Evolutionary conservation across 2,113 vertebrate genomes (phyloP).

Genomic region (Cryptomyrus ogoouensis): DNA sequence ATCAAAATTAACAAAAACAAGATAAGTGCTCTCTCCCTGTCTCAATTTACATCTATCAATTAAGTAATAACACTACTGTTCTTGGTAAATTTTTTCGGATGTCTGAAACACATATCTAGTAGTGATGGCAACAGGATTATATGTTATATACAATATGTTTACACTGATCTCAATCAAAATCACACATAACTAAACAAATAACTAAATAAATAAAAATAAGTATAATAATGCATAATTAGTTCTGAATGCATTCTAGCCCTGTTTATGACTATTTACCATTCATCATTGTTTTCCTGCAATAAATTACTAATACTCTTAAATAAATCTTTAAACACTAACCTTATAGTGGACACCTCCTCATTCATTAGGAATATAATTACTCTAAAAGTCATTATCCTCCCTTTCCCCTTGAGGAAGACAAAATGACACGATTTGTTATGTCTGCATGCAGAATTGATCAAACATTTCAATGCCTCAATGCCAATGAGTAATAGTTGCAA

Average conservation of each 20-base stretch:
- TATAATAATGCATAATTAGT: neutral
- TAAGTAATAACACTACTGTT: neutral
- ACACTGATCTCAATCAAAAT: neutral
- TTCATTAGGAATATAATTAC: constrained; percentile 17
- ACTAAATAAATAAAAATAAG: neutral
- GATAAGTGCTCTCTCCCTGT: neutral
- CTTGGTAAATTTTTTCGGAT: constrained; percentile 13
- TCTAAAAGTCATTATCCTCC: constrained; percentile 12
- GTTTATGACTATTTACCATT: neutral
- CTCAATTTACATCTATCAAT: constrained; percentile 1
- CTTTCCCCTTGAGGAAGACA: constrained; percentile 3
- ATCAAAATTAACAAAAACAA: constrained; percentile 37
- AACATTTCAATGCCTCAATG: neutral
- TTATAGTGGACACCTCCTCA: neutral
- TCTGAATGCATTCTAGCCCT: neutral
- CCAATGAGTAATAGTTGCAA: neutral
- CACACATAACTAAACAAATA: neutral
- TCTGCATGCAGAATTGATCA: constrained; percentile 7
- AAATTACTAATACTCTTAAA: neutral
- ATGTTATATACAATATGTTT: neutral
- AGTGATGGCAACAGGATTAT: neutral
- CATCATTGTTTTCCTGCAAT: neutral
- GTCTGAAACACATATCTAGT: constrained; percentile 19
- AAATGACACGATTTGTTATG: constrained; percentile 14
- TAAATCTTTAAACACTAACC: neutral